Evolutionary conservation across 2,113 vertebrate genomes (phyloP), one percentile per base, ranked within the genome.

Genomic region (Microtus richardsoni): DNA sequence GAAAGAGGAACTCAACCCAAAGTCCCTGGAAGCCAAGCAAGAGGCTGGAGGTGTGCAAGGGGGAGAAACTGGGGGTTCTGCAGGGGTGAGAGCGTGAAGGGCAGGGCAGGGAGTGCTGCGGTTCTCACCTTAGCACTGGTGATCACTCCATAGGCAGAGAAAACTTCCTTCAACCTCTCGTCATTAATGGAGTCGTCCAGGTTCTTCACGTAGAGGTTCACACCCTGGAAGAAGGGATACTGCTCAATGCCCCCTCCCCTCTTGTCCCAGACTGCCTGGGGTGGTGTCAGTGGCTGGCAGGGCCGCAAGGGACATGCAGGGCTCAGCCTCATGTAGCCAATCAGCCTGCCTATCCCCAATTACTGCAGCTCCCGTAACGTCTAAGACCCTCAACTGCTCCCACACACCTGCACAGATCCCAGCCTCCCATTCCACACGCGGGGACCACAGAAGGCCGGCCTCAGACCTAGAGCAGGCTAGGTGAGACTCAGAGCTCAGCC

Each of bases 121-220:
- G 3, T 22, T 64, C 97, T 98, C 96, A 99, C 99, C 99, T 99
- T 99, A 19, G 99, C 99, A 54, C 99, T 99, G 68, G 99, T 99
- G 95, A 99, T 99, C 93, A 99, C 99, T 66, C 99, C 99, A 0
- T 99, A 99, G 0, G 99, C 99, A n/a, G 99, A 98, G 93, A 99
- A 99, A 93, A 99, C 99, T 94, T 99, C 99, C 97, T 99, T 98
- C 95, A 99, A 98, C 79, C 98, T 99, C 89, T 99, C 99, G 0
- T 99, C 99, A 0, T 99, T 98, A 60, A 99, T 99, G 49, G 98
- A 98, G 39, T 99, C 99, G 39, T 99, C 99, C 97, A 99, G 97
- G 96, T 99, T 99, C 98, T 99, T 99, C 95, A 99, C 99, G 2
- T 99, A 99, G 12, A 99, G 98, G 98, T 99, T 99, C 73, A 99